phyloP scores from a whole-genome alignment of 2,113 vertebrate species.

The Alethe castanea region DNA sequence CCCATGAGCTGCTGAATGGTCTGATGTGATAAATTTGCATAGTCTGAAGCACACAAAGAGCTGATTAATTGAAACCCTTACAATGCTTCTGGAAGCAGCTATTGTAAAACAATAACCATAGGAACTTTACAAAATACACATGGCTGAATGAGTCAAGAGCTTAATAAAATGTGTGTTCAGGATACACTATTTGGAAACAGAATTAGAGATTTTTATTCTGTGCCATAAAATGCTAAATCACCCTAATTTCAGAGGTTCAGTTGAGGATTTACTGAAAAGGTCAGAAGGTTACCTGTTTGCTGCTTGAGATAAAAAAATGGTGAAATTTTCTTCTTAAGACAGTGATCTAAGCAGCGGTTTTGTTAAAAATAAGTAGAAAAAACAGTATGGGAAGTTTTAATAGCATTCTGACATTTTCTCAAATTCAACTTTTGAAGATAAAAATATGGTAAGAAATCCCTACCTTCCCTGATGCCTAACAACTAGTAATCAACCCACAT shows the following conservation, averaged over 20 bases:
- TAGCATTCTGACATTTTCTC: background rate
- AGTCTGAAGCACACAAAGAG: conserved; percentile 93
- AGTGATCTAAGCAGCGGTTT: background rate
- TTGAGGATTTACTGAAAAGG: conserved; percentile 75
- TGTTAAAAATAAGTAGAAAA: conserved; percentile 21
- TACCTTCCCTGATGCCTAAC: background rate
- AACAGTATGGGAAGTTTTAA: background rate
- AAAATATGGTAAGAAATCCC: background rate
- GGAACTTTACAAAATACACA: conserved; percentile 91
- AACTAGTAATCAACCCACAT: background rate
- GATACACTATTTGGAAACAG: conserved; percentile 78
- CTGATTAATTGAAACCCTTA: conserved; percentile 98
- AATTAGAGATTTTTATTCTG: conserved; percentile 80
- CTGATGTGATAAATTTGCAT: conserved; percentile 98
- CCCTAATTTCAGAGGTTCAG: conserved; percentile 73
- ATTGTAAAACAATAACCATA: conserved; percentile 87
- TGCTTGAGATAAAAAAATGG: conserved; percentile 56
- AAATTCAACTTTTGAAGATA: background rate
- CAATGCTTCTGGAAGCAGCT: conserved; percentile 82
- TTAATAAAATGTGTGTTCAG: conserved; percentile 76
- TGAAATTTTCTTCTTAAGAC: conserved; percentile 49
- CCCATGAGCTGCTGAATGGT: conserved; percentile 90
- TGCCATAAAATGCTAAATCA: conserved; percentile 77
- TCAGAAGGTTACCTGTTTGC: conserved; percentile 77
- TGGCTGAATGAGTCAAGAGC: conserved; percentile 72